Evolutionary conservation across 2,888 invertebrate species (phyloP).

Genomic region (Metacarcinus magister): DNA sequence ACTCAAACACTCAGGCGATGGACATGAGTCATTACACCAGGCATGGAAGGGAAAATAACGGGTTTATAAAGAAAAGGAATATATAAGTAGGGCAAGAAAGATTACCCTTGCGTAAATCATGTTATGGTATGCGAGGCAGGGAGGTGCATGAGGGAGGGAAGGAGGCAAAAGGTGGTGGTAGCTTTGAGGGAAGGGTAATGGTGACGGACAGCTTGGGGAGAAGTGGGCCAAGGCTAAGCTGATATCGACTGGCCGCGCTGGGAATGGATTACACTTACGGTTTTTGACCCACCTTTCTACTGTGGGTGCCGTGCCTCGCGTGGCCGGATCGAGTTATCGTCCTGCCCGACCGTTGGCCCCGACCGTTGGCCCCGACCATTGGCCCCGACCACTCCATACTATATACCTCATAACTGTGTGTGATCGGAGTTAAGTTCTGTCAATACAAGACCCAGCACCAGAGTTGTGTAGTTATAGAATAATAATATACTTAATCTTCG

Average conservation of each 20-base stretch:
- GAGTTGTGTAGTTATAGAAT: background rate
- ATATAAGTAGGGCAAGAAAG: background rate
- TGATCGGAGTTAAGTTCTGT: background rate
- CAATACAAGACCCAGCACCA: background rate
- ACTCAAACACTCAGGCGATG: background rate
- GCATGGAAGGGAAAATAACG: background rate
- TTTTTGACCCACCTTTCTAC: background rate
- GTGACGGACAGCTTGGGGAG: background rate
- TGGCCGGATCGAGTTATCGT: background rate
- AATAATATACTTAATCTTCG: background rate
- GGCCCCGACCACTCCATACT: background rate
- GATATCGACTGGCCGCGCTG: background rate
- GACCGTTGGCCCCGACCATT: background rate
- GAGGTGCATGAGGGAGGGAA: background rate
- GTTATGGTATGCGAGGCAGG: background rate
- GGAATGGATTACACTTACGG: background rate
- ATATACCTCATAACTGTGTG: background rate
- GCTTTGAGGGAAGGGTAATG: background rate
- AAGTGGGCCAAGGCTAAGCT: conserved; percentile 10
- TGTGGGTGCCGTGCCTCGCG: background rate
- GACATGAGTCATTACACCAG: background rate
- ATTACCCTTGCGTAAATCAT: background rate
- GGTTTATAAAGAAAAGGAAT: background rate
- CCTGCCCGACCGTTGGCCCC: background rate
- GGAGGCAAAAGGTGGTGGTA: background rate